Conservation (phyloP, 1,140 invertebrate species). For the Patella vulgata region DNA sequence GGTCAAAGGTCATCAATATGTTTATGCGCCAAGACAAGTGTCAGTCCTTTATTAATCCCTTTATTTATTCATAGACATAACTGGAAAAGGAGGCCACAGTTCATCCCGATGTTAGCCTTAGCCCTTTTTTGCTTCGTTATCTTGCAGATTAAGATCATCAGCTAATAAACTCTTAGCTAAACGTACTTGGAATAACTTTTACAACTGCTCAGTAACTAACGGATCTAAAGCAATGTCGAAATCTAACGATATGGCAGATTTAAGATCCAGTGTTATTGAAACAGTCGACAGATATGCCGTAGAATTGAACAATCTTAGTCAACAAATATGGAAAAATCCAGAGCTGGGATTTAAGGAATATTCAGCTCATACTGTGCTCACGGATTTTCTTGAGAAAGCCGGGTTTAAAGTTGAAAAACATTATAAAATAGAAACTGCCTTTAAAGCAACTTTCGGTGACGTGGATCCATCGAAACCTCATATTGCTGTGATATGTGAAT, state of each 20-base stretch:
- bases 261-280: constrained; percentile 24
- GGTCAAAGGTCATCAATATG: too few relatives aligned
- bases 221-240: too few relatives aligned
- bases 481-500: constrained; percentile 64
- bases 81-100: too few relatives aligned
- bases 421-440: constrained; percentile 54
- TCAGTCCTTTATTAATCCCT: too few relatives aligned
- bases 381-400: constrained; percentile 47
- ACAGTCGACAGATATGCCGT: constrained; percentile 18
- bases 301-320: constrained; percentile 27
- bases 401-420: constrained; percentile 51
- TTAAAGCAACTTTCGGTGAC: constrained; percentile 47
- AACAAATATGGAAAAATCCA: constrained; percentile 53
- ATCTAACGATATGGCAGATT: constrained; percentile 38
- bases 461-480: constrained; percentile 30
- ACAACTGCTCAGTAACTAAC: too few relatives aligned
- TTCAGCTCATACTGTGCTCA: constrained; percentile 52
- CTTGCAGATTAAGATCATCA: too few relatives aligned
- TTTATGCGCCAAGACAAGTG: too few relatives aligned
- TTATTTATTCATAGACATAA: too few relatives aligned
- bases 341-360: constrained; percentile 55
- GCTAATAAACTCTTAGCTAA: too few relatives aligned
- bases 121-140: too few relatives aligned
- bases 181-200: too few relatives aligned
- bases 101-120: too few relatives aligned